Evolutionary conservation across 2,797 vertebrate species (phyloP).

Genomic region (Chrosomus eos): DNA sequence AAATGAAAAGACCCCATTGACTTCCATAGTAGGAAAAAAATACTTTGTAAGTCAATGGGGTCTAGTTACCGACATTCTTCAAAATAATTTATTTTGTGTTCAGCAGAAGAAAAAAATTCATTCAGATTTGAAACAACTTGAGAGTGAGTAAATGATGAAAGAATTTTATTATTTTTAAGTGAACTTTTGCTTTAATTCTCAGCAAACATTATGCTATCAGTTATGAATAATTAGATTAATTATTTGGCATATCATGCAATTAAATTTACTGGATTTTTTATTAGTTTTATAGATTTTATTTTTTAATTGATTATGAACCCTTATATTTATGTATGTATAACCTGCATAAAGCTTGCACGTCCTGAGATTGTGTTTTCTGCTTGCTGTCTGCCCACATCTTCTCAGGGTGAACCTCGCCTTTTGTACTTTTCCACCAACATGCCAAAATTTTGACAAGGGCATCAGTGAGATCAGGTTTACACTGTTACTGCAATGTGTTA

Average conservation of each 20-base stretch:
- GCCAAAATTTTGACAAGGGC: constrained; percentile 23
- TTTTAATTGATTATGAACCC: not conserved
- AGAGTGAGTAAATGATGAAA: too few relatives aligned
- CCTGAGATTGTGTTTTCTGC: not conserved
- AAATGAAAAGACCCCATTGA: too few relatives aligned
- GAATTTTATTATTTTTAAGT: too few relatives aligned
- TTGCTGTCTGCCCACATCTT: not conserved
- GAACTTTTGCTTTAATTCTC: not conserved
- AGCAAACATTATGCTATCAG: not conserved
- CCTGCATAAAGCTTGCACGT: not conserved
- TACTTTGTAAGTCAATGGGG: too few relatives aligned
- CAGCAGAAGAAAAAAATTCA: too few relatives aligned
- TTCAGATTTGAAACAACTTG: too few relatives aligned
- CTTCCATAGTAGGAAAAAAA: too few relatives aligned
- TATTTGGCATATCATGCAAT: not conserved
- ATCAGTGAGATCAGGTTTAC: constrained; percentile 16
- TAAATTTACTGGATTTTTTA: too few relatives aligned
- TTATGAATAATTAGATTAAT: not conserved
- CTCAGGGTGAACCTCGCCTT: not conserved
- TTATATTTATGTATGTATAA: not conserved
- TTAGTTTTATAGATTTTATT: not conserved
- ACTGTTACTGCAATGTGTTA: constrained; percentile 21
- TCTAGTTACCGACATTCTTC: too few relatives aligned
- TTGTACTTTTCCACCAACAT: constrained; percentile 18
- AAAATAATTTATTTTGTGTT: too few relatives aligned